phyloP scores from a whole-genome alignment of 2,888 invertebrate genomes.

The Tenthredo distinguenda region DNA sequence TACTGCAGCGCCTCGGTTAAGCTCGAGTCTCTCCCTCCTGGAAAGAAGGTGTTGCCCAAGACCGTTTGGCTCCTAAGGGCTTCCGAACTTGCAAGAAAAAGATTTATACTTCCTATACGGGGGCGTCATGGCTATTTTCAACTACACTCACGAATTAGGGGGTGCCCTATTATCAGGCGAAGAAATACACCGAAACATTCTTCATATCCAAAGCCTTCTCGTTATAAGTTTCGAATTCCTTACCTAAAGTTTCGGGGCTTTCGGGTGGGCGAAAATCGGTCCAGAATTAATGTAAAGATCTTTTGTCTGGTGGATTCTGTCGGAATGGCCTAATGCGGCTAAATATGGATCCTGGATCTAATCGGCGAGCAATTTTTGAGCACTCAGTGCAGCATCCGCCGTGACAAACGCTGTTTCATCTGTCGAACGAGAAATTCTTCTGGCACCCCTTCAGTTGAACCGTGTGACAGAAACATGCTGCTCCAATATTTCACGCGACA shows the following conservation, averaged over 20 bases:
- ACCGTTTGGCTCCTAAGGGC: slow-evolving; percentile 40
- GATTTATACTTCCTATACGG: slow-evolving; percentile 63
- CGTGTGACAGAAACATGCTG: slow-evolving; percentile 62
- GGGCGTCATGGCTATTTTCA: slow-evolving; percentile 53
- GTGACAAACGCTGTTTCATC: slow-evolving; percentile 44
- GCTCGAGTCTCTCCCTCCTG: not conserved
- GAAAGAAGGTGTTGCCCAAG: slow-evolving; percentile 61
- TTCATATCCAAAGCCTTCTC: not conserved
- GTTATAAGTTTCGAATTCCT: not conserved
- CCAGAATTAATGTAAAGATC: not conserved
- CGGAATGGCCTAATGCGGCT: not conserved
- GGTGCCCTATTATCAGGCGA: slow-evolving; percentile 20
- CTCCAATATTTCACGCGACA: slow-evolving; percentile 60
- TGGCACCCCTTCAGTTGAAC: slow-evolving; percentile 58
- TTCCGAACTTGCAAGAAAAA: slow-evolving; percentile 53
- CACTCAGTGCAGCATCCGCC: slow-evolving; percentile 39
- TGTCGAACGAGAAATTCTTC: slow-evolving; percentile 49
- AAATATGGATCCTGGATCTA: not conserved
- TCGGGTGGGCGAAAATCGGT: not conserved
- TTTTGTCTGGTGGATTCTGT: not conserved
- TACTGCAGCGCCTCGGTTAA: not conserved
- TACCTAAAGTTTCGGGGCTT: not conserved
- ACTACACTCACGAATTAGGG: slow-evolving; percentile 25
- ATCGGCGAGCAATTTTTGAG: slow-evolving; percentile 19
- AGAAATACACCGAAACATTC: not conserved